Conservation (phyloP, 2,888 invertebrate species). For the Drosophila paramelanica region DNA sequence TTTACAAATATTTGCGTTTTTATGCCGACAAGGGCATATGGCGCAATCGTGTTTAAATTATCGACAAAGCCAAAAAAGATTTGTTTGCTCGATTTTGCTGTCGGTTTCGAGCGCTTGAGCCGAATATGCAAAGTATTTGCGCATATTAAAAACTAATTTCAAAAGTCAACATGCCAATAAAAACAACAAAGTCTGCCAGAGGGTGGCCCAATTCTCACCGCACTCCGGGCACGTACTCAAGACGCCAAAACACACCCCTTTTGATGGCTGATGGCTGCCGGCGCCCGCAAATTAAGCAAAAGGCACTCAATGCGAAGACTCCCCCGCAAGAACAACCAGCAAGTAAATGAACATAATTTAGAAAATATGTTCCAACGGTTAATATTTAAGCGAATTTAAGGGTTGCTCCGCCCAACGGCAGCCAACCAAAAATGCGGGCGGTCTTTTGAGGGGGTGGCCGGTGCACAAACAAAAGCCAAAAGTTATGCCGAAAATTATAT, state of each 20-base stretch:
- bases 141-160: constrained; percentile 85
- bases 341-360: constrained; percentile 76
- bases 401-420: constrained; percentile 60
- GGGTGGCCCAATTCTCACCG: constrained; percentile 35
- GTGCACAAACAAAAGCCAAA: constrained; percentile 75
- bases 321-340: constrained; percentile 45
- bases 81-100: constrained; percentile 24
- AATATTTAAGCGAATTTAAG: constrained; percentile 76
- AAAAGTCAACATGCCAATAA: constrained; percentile 84
- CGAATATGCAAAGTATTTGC: constrained; percentile 82
- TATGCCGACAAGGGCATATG: constrained; percentile 64
- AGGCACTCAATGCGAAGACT: constrained; percentile 67
- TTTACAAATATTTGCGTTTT: constrained; percentile 74
- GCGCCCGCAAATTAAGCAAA: constrained; percentile 74
- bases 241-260: constrained; percentile 62
- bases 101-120: constrained; percentile 38
- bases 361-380: constrained; percentile 72
- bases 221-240: constrained; percentile 31
- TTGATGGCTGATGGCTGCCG: constrained; percentile 62
- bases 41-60: constrained; percentile 49
- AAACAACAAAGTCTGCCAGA: constrained; percentile 63
- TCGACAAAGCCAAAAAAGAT: constrained; percentile 21
- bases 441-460: constrained; percentile 27
- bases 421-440: constrained; percentile 77
- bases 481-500: constrained; percentile 80